Percentiles rank a stretch among this genome's conserved stretches.
Evolutionary conservation across 1,140 invertebrate genomes (phyloP).

Genomic region (Macrotrachela quadricornifera): DNA sequence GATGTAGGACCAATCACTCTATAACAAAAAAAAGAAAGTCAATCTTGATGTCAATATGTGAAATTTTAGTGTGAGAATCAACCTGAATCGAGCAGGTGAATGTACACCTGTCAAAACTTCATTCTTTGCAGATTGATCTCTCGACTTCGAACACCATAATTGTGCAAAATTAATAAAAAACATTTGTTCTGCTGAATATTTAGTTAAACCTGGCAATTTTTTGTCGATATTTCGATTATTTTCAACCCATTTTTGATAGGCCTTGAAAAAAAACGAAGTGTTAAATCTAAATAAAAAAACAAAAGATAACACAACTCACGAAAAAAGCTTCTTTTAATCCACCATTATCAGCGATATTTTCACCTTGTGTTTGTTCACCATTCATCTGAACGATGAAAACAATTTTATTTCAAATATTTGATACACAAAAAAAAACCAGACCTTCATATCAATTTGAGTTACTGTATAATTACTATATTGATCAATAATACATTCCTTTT

Average conservation of each 20-base stretch:
- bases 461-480: conserved; percentile 70
- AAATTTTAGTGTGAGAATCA: background rate
- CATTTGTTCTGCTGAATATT: conserved; percentile 40
- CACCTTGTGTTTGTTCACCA: no score
- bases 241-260: conserved; percentile 38
- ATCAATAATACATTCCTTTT: conserved; percentile 79
- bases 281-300: no score
- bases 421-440: no score
- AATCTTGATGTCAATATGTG: background rate
- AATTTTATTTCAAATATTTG: no score
- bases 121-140: no score
- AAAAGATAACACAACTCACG: no score
- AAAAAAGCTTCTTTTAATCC: conserved; percentile 41
- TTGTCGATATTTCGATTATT: conserved; percentile 27
- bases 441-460: no score
- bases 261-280: no score
- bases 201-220: conserved; percentile 40
- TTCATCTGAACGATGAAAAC: no score
- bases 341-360: conserved; percentile 47
- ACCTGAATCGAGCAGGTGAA: conserved; percentile 7
- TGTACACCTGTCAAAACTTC: no score
- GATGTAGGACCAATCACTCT: conserved; percentile 65
- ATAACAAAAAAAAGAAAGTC: conserved; percentile 8
- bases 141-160: conserved; percentile 31
- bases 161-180: conserved; percentile 50